Percentiles rank a stretch among this genome's conserved stretches.
Conservation (phyloP, 2,113 vertebrate genomes). For the Tragelaphus scriptus region DNA sequence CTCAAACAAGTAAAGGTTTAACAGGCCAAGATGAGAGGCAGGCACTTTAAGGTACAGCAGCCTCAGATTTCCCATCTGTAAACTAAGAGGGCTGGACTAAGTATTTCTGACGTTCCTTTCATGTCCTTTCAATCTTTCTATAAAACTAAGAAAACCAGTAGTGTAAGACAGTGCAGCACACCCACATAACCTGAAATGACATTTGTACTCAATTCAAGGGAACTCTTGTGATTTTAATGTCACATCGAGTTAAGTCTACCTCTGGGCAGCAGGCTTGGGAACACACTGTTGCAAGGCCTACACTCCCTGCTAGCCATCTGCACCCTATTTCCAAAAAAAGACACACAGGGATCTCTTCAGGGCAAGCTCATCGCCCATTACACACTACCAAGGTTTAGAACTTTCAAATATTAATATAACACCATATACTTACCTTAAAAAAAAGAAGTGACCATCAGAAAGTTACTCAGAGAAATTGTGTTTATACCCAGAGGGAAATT, state of each 20-base stretch:
- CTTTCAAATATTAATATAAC: neutral
- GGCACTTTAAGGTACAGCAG: neutral
- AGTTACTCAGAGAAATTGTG: neutral
- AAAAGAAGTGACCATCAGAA: neutral
- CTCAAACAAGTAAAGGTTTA: neutral
- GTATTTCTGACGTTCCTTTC: neutral
- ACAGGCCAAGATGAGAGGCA: neutral
- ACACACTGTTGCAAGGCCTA: neutral
- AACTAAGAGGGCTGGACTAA: neutral
- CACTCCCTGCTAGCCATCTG: neutral
- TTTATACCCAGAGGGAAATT: neutral
- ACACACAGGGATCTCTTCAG: neutral
- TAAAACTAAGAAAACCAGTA: neutral
- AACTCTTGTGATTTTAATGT: neutral
- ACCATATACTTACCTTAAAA: neutral
- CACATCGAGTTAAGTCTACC: neutral
- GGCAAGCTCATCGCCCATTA: neutral
- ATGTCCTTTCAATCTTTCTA: neutral
- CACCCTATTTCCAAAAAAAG: neutral
- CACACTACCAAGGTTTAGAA: neutral
- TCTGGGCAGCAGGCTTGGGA: neutral
- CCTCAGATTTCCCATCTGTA: neutral
- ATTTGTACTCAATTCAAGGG: neutral
- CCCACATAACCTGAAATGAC: neutral
- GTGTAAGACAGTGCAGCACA: neutral